Percentiles rank a stretch among this genome's conserved stretches.
Conservation (phyloP, 2,888 invertebrate genomes). For the Tolmerus cingulatus region DNA sequence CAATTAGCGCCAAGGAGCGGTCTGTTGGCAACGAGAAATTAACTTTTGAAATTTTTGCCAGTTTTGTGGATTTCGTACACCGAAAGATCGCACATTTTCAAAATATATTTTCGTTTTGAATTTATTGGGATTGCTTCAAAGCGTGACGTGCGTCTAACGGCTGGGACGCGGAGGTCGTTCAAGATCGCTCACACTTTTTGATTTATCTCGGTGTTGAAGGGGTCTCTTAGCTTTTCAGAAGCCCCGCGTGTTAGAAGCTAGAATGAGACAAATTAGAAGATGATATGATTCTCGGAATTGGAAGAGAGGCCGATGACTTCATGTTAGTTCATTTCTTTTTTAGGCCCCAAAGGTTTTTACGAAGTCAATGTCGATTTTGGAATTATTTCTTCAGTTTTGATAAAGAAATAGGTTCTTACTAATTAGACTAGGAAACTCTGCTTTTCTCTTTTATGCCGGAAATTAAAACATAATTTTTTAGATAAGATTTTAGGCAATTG, state of each 20-base stretch:
- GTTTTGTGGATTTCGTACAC: not conserved
- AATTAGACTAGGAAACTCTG: not conserved
- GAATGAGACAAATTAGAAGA: not conserved
- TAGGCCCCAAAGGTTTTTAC: not conserved
- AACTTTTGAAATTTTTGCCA: not conserved
- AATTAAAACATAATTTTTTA: no score
- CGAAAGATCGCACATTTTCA: not conserved
- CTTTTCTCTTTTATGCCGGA: not conserved
- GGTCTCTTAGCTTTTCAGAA: not conserved
- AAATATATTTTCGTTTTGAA: not conserved
- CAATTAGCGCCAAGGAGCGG: not conserved
- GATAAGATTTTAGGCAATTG: no score
- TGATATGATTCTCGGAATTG: not conserved
- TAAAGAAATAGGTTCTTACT: not conserved
- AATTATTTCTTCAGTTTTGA: not conserved
- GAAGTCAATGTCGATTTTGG: not conserved
- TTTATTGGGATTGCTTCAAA: not conserved
- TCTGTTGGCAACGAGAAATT: not conserved
- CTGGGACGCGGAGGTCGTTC: not conserved
- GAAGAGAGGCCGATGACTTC: not conserved
- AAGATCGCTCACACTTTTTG: not conserved
- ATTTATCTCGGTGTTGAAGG: not conserved
- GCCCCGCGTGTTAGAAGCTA: not conserved
- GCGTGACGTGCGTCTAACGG: not conserved
- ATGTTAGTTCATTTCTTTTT: not conserved